phyloP scores from a whole-genome alignment of 2,113 vertebrate species.

The Vireo altiloquus region DNA sequence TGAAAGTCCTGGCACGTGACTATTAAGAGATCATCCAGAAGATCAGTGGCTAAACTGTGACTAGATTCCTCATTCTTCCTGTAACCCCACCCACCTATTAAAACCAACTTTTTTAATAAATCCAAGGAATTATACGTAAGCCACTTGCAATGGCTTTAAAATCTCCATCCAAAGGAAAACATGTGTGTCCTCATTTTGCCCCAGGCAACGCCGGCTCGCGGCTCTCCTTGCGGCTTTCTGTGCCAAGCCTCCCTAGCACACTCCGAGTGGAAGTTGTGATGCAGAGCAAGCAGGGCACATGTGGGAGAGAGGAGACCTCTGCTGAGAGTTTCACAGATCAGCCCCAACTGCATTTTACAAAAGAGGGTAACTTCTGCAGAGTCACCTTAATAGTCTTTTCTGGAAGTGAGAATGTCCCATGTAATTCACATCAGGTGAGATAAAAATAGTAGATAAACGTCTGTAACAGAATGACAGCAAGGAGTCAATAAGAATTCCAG shows the following conservation, averaged over 20 bases:
- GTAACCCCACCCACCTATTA: background rate
- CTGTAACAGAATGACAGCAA: background rate
- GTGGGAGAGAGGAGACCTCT: background rate
- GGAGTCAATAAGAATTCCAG: background rate
- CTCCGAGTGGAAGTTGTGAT: background rate
- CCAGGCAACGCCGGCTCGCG: background rate
- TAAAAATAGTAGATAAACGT: background rate
- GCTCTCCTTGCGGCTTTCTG: background rate
- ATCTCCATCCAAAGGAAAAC: background rate
- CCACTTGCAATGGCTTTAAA: slow-evolving; percentile 20
- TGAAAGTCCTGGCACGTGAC: background rate
- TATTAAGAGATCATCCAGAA: background rate
- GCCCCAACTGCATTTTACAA: background rate
- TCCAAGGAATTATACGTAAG: slow-evolving; percentile 12
- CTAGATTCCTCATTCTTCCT: background rate
- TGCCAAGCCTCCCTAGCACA: background rate
- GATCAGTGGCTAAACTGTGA: background rate
- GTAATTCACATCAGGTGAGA: background rate
- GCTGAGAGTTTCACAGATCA: background rate
- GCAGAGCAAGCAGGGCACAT: background rate
- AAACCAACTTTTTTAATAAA: slow-evolving; percentile 21
- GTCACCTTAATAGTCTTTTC: background rate
- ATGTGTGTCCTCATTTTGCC: slow-evolving; percentile 16
- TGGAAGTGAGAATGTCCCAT: background rate
- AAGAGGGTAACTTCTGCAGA: background rate